Base-by-base conservation (phyloP, 53 echinoderm and acorn worm species). In the Echinometra lucunter region DNA sequence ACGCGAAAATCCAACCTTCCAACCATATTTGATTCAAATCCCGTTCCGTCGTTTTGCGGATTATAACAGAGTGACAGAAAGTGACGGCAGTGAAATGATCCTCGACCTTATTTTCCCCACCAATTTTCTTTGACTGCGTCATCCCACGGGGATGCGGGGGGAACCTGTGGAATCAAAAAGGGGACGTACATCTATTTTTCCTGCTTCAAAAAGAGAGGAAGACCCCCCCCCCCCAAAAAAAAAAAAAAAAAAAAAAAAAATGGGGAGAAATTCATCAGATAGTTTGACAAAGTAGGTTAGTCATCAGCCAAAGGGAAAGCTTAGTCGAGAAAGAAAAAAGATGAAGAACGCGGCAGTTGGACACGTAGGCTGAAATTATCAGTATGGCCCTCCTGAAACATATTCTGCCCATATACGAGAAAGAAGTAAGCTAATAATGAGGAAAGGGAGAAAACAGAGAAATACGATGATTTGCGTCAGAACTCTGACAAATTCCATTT, bases 11-110 rank as follows among this genome's bases (percentile, higher is more conserved):
- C 78, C 78, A 40, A 78, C 44, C 78, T 38, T 8, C 78, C 10
- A 78, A 78, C 78, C 78, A 78, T 78, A 17, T 16, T 18, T 42
- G 78, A 78, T 78, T 78, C 78, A 78, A 78, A 78, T 78, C 78
- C 78, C 78, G 78, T 23, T 42, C 42, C 78, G 23, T 42, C 38
- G 40, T 35, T 38, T 38, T 35, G 38, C 42, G 78, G 35, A 78
- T 42, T 78, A 78, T 21, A 42, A 6, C 72, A 38, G 42, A 40
- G 78, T 69, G 78, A 78, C 78, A 78, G 1, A 78, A 21, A 78
- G 78, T 78, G 78, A 78, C 78, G 78, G 78, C 38, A 13, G 42
- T 78, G 37, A 6, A 38, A 78, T 78, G 78, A 78, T 78, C 78
- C 35, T 40, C 44, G 44, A 78, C 78, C 78, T 78, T 42, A 78